Evolutionary conservation across 2,888 invertebrate species (phyloP).

Genomic region (Aleiodes leptofemur): DNA sequence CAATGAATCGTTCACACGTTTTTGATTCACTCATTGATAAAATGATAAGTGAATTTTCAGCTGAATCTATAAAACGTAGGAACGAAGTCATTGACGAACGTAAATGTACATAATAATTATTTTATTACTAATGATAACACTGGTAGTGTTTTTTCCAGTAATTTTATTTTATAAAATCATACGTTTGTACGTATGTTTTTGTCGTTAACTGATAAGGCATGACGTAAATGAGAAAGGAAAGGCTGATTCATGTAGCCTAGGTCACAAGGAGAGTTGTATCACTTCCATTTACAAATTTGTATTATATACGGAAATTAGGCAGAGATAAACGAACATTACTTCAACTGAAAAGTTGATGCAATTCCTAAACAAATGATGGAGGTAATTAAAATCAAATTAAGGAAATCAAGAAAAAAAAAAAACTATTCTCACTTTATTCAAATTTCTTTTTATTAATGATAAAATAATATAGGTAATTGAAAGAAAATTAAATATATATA

Average conservation of each 20-base stretch:
- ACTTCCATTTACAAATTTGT: conserved; percentile 10
- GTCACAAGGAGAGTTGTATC: conserved; percentile 31
- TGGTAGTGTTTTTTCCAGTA: background rate
- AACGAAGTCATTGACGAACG: conserved; percentile 18
- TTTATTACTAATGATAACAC: conserved; percentile 3
- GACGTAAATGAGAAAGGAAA: conserved; percentile 44
- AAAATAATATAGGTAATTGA: background rate
- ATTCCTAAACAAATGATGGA: no score
- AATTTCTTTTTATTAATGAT: no score
- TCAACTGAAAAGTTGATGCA: background rate
- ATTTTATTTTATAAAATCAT: conserved; percentile 22
- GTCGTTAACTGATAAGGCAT: conserved; percentile 41
- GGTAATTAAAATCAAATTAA: no score
- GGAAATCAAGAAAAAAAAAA: no score
- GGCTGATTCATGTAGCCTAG: conserved; percentile 37
- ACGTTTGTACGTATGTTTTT: background rate
- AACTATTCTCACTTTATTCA: no score
- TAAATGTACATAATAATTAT: background rate
- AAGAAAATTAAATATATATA: background rate
- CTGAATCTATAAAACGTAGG: background rate
- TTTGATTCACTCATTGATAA: conserved; percentile 23
- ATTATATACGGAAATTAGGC: background rate
- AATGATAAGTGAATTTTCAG: conserved; percentile 1
- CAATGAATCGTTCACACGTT: conserved; percentile 12
- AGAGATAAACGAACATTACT: background rate